These are phyloP conservation scores for Andricus quercusramuli DNA, from an alignment of 2,888 invertebrate species.

Conservation along the genomic window DNA sequence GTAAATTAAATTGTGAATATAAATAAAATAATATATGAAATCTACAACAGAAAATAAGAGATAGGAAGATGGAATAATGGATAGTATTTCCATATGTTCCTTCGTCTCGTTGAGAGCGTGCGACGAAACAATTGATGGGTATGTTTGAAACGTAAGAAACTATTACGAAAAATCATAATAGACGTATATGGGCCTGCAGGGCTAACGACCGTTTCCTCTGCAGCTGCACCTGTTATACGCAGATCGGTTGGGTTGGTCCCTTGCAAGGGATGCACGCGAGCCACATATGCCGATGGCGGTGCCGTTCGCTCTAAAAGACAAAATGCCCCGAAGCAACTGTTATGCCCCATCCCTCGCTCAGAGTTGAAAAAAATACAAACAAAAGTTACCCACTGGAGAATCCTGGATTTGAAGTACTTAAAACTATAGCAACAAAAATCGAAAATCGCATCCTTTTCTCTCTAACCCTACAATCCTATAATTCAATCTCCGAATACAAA, in stretches of 20 bases:
- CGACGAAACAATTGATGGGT: conserved; percentile 66
- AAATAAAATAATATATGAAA: too few relatives aligned
- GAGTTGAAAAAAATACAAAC: not conserved
- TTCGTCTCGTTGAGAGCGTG: conserved; percentile 55
- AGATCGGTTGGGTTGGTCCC: conserved; percentile 52
- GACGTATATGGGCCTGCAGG: conserved; percentile 65
- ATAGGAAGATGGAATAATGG: not conserved
- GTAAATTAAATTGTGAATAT: too few relatives aligned
- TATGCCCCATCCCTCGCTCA: conserved; percentile 8
- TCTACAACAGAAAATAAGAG: too few relatives aligned
- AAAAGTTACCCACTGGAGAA: not conserved
- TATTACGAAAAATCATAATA: conserved; percentile 74
- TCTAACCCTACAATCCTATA: not conserved
- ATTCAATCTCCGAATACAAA: not conserved
- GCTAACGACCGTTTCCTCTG: conserved; percentile 75
- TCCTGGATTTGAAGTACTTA: not conserved
- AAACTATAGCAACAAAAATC: not conserved
- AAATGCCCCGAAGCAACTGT: conserved; percentile 61
- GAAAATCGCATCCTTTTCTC: not conserved
- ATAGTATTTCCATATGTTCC: conserved; percentile 23
- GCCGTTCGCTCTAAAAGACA: conserved; percentile 59
- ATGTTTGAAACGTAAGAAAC: conserved; percentile 59
- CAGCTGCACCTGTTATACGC: conserved; percentile 73
- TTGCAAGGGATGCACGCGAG: conserved; percentile 71
- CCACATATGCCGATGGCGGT: conserved; percentile 73